Percentiles rank a stretch among this genome's conserved stretches.
Evolutionary conservation across 2,113 vertebrate genomes (phyloP).

Genomic region (Lates calcarifer): DNA sequence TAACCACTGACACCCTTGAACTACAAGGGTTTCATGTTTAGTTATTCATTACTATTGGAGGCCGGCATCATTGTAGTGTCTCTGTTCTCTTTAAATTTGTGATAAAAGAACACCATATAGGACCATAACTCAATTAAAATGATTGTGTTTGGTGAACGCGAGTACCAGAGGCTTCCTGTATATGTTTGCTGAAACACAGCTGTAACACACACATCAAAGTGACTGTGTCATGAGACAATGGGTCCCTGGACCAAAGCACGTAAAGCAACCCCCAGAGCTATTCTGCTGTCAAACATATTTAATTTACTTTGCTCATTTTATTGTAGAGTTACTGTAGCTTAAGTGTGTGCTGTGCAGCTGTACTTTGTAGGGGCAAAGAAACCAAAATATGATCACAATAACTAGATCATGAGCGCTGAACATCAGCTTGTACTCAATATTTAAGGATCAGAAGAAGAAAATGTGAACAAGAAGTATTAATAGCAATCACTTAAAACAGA

Average conservation of each 20-base stretch:
- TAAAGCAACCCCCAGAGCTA: background rate
- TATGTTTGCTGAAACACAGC: slow-evolving; percentile 1
- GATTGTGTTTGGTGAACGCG: background rate
- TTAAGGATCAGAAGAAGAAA: background rate
- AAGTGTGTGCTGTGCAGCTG: background rate
- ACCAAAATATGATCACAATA: background rate
- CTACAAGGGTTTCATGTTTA: slow-evolving; percentile 9
- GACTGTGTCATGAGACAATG: background rate
- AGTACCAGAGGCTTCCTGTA: background rate
- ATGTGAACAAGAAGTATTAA: background rate
- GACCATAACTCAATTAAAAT: background rate
- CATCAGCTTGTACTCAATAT: background rate
- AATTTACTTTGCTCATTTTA: slow-evolving; percentile 13
- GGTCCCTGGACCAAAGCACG: background rate
- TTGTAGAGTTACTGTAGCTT: background rate
- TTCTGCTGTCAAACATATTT: slow-evolving; percentile 19
- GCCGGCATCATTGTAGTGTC: background rate
- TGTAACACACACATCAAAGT: slow-evolving; percentile 16
- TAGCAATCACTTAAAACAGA: background rate
- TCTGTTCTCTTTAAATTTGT: background rate
- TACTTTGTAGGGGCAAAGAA: background rate
- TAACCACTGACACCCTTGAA: slow-evolving; percentile 7
- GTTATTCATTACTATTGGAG: slow-evolving; percentile 1
- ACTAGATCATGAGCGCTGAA: background rate
- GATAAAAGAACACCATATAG: background rate